Evolutionary conservation across 2,113 vertebrate genomes (phyloP).

Genomic region (Solenodon paradoxus): DNA sequence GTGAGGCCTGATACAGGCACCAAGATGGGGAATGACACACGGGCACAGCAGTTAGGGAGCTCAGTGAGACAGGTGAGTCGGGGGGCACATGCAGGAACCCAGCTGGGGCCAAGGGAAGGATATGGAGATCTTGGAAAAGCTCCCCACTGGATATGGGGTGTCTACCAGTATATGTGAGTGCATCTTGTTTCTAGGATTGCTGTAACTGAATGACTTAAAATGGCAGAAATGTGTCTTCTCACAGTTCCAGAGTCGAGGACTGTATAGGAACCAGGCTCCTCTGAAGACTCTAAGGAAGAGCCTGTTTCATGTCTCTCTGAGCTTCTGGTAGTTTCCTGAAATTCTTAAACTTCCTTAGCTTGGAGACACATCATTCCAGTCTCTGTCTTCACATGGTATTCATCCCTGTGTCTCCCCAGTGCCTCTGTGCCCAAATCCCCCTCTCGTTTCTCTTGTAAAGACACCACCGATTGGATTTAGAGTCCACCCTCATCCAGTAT

Average conservation of each 20-base stretch:
- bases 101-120: neutral
- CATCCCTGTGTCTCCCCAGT: neutral
- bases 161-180: neutral
- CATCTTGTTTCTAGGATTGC: neutral
- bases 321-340: neutral
- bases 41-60: neutral
- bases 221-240: neutral
- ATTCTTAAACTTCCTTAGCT: neutral
- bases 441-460: neutral
- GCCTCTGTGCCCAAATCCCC: neutral
- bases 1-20: neutral
- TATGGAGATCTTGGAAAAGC: no score
- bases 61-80: neutral
- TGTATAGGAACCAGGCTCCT: neutral
- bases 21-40: neutral
- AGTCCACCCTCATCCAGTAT: neutral
- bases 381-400: neutral
- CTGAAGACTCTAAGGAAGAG: neutral
- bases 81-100: neutral
- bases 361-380: fast-evolving
- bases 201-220: neutral
- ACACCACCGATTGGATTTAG: neutral
- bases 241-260: neutral
- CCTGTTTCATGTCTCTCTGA: neutral
- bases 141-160: neutral